These are phyloP conservation scores for Cataglyphis rosenhaueri DNA, from an alignment of 2,888 invertebrate species.

Conservation along the genomic window DNA sequence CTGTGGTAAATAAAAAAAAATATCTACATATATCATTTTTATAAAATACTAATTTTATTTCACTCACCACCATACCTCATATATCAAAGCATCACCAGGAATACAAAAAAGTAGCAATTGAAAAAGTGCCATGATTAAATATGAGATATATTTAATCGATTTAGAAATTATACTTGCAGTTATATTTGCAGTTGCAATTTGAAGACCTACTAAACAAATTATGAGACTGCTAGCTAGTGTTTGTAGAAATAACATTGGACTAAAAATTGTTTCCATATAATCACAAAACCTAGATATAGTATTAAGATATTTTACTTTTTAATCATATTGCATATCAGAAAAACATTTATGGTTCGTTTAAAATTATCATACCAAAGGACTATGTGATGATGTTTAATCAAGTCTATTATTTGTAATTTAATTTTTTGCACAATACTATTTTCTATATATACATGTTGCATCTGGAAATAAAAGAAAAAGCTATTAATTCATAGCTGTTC, in stretches of 20 bases:
- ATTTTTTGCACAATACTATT: conserved; percentile 39
- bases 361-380: conserved; percentile 67
- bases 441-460: conserved; percentile 3
- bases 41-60: conserved; percentile 14
- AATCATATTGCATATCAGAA: neutral
- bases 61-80: conserved; percentile 63
- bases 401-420: conserved; percentile 54
- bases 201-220: conserved; percentile 78
- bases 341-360: neutral
- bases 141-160: conserved; percentile 72
- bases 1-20: conserved; percentile 57
- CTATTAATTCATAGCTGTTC: neutral
- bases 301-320: neutral
- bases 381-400: conserved; percentile 68
- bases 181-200: conserved; percentile 73
- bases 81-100: conserved; percentile 77
- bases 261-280: conserved; percentile 76
- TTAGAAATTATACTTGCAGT: conserved; percentile 55
- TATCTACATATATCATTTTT: conserved; percentile 2
- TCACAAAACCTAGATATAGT: conserved; percentile 76
- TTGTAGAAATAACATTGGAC: conserved; percentile 76
- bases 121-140: conserved; percentile 78
- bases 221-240: conserved; percentile 76
- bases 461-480: conserved; percentile 2
- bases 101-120: conserved; percentile 78